Evolutionary conservation across 2,888 invertebrate species (phyloP).

Genomic region (Ligdia adustata): DNA sequence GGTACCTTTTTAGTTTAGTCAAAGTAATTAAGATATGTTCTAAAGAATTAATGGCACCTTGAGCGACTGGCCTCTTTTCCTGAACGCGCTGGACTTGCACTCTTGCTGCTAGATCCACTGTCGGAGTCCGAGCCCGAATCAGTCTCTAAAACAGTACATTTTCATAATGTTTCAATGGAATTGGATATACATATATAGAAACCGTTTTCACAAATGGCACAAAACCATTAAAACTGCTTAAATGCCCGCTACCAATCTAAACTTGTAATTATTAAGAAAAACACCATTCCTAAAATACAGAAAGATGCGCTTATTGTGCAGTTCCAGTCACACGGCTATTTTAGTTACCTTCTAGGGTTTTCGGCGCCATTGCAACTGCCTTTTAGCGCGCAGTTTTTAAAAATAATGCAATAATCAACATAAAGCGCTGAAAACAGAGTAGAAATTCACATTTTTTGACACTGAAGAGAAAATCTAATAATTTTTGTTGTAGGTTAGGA

Average conservation of each 20-base stretch:
- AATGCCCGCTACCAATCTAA: too few species aligned
- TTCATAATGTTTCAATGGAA: too few species aligned
- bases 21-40: neutral
- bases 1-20: neutral
- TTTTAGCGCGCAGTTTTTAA: too few species aligned
- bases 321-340: neutral
- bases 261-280: too few species aligned
- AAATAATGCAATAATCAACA: too few species aligned
- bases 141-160: slow-evolving; percentile 62
- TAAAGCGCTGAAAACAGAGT: too few species aligned
- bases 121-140: slow-evolving; percentile 80
- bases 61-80: slow-evolving; percentile 72
- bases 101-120: slow-evolving; percentile 75
- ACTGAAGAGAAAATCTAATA: too few species aligned
- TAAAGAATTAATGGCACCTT: slow-evolving; percentile 46
- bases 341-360: slow-evolving; percentile 48
- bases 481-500: slow-evolving; percentile 1
- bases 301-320: too few species aligned
- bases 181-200: too few species aligned
- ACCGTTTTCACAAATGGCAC: too few species aligned
- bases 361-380: slow-evolving; percentile 51
- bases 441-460: neutral
- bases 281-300: too few species aligned
- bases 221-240: too few species aligned
- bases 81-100: slow-evolving; percentile 69